phyloP scores from a whole-genome alignment of 2,113 vertebrate species.

The Muntiacus muntjak region DNA sequence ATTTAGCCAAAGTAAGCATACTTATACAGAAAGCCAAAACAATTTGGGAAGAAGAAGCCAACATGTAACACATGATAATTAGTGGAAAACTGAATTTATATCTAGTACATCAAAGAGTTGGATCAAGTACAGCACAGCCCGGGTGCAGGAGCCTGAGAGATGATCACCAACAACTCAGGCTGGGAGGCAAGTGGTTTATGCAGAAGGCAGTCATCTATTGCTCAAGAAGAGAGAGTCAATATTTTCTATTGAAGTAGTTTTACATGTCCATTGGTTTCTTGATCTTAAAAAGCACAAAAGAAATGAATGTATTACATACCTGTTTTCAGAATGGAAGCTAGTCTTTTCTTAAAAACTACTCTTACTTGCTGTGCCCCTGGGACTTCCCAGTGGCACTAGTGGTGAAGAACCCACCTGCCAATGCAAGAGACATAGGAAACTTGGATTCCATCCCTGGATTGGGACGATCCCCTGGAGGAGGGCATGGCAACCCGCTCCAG shows the following conservation, averaged over 20 bases:
- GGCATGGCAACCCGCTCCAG: not conserved
- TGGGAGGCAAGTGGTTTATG: not conserved
- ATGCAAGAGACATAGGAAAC: not conserved
- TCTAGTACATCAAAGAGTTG: not conserved
- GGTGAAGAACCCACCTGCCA: not conserved
- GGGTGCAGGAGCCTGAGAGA: not conserved
- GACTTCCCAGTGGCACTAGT: not conserved
- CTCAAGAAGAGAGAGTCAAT: not conserved
- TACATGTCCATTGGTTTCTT: not conserved
- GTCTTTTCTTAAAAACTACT: not conserved
- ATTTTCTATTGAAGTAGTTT: not conserved
- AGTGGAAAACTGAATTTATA: slow-evolving; percentile 29
- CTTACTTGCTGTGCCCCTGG: not conserved
- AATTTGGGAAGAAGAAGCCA: slow-evolving; percentile 28
- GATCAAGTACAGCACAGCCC: not conserved
- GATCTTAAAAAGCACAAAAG: not conserved
- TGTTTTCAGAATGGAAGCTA: not conserved
- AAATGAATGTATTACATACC: not conserved
- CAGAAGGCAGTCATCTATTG: not conserved
- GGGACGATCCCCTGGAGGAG: not conserved
- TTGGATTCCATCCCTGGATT: not conserved
- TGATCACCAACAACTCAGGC: not conserved
- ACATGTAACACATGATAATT: not conserved
- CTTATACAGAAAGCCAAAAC: slow-evolving; percentile 19
- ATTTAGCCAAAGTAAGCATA: slow-evolving; percentile 51